phyloP scores from a whole-genome alignment of 1,140 invertebrate genomes.

The Tetramorium simillimum region DNA sequence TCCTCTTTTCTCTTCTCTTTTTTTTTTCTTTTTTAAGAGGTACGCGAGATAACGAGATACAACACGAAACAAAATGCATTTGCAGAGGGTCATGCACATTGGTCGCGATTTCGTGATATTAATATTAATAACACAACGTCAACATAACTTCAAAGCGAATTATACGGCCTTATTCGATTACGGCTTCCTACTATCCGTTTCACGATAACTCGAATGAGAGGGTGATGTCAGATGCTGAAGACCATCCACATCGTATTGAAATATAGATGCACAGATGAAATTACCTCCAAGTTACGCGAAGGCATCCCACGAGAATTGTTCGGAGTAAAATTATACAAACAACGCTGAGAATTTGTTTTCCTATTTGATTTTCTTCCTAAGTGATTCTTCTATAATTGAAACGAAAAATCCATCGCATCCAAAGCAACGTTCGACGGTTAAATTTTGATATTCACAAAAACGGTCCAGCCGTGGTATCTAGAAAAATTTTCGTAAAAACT shows the following conservation, averaged over 20 bases:
- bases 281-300: not conserved
- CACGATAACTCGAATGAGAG: not conserved
- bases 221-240: not conserved
- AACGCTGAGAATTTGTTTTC: not conserved
- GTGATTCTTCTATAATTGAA: conserved; percentile 5
- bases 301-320: not conserved
- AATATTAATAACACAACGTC: not conserved
- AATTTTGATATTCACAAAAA: conserved; percentile 19
- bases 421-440: not conserved
- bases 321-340: conserved; percentile 11
- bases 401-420: not conserved
- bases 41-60: not conserved
- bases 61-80: not conserved
- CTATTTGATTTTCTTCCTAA: not conserved
- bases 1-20: not conserved
- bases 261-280: conserved; percentile 10
- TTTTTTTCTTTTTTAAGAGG: not conserved
- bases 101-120: not conserved
- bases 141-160: conserved; percentile 1
- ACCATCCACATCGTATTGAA: not conserved
- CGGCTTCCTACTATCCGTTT: not conserved
- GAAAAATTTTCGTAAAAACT: conserved; percentile 23
- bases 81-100: too few species aligned
- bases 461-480: not conserved
- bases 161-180: not conserved